These are phyloP conservation scores for Hydropsyche betteni DNA, from an alignment of 2,888 invertebrate species.

Conservation along the genomic window DNA sequence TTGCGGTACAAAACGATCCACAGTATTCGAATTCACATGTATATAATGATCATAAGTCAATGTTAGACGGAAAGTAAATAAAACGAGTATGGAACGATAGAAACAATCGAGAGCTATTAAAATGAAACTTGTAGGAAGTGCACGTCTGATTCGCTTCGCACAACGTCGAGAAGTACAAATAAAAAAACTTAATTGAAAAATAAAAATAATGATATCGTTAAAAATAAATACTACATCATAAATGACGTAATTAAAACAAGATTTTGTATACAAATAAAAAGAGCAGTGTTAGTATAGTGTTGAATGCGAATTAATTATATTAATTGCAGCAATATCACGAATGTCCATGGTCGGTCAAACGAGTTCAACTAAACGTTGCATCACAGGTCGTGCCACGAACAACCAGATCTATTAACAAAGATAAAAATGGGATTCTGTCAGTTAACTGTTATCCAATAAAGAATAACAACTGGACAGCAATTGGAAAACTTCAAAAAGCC, in stretches of 20 bases:
- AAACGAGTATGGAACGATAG: not conserved
- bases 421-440: conserved; percentile 13
- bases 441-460: not conserved
- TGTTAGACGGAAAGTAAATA: conserved; percentile 12
- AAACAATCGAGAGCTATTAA: not conserved
- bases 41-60: conserved; percentile 11
- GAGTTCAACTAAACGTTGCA: conserved; percentile 5
- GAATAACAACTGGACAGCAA: not conserved
- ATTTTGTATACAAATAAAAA: no score
- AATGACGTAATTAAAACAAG: no score
- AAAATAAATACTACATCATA: no score
- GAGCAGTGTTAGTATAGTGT: no score
- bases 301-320: not conserved
- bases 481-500: conserved; percentile 3
- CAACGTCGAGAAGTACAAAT: no score
- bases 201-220: no score
- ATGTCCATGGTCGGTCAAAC: not conserved
- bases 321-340: conserved; percentile 25
- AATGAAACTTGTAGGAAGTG: conserved; percentile 21
- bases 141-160: not conserved
- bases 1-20: conserved; percentile 5
- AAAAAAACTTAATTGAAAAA: no score
- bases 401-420: not conserved
- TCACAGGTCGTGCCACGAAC: not conserved
- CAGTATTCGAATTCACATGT: conserved; percentile 12